These are phyloP conservation scores for Brenthis daphne DNA, from an alignment of 2,888 invertebrate genomes.

Conservation along the genomic window DNA sequence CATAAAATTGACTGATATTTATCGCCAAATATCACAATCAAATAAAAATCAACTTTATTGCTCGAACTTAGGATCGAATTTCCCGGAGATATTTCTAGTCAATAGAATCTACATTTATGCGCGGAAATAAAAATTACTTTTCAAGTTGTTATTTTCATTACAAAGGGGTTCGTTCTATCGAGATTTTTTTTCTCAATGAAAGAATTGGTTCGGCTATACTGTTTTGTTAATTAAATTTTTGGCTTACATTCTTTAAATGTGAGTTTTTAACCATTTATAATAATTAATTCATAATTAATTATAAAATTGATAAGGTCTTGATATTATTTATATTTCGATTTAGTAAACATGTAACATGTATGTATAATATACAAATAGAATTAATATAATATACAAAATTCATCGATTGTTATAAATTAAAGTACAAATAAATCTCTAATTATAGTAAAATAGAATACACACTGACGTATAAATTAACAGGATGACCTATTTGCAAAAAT, in stretches of 20 bases:
- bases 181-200: slow-evolving; percentile 36
- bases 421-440: neutral
- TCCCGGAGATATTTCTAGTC: slow-evolving; percentile 20
- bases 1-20: slow-evolving; percentile 28
- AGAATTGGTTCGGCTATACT: slow-evolving; percentile 30
- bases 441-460: slow-evolving; percentile 12
- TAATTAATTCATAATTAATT: neutral
- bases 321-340: no score
- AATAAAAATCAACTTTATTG: slow-evolving; percentile 37
- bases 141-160: slow-evolving; percentile 43
- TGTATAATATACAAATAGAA: no score
- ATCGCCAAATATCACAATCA: slow-evolving; percentile 20
- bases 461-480: slow-evolving; percentile 34
- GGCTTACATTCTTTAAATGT: no score
- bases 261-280: neutral
- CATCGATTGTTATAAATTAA: neutral
- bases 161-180: slow-evolving; percentile 38
- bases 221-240: slow-evolving; percentile 32
- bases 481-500: slow-evolving; percentile 40
- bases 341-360: no score
- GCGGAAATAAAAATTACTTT: slow-evolving; percentile 44
- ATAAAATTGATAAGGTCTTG: neutral
- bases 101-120: slow-evolving; percentile 39
- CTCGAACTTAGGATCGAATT: slow-evolving; percentile 34
- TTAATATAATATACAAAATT: no score